Percentiles rank a stretch among this genome's conserved stretches.
These are phyloP conservation scores for Tethya wilhelma DNA, from an alignment of 37 sponge, comb jelly and placozoan species.

Conservation along the genomic window DNA sequence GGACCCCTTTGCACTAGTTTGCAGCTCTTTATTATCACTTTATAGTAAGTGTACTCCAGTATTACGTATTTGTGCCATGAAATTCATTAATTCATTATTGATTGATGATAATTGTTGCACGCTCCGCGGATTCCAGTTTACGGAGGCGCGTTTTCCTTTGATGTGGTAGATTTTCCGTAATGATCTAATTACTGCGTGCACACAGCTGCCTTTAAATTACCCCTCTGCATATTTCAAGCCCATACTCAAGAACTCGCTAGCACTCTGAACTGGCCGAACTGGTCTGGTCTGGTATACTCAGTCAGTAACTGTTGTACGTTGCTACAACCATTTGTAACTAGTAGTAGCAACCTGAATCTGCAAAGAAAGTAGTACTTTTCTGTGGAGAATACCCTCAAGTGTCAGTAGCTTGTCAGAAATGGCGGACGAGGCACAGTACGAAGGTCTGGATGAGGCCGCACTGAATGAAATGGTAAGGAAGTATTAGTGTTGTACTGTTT, in stretches of 20 bases:
- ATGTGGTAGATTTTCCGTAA: too few species aligned
- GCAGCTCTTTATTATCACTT: too few species aligned
- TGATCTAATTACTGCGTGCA: too few species aligned
- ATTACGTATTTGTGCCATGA: too few species aligned
- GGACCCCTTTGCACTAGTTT: too few species aligned
- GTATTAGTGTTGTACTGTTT: background rate
- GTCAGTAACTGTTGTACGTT: background rate
- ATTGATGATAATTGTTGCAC: too few species aligned
- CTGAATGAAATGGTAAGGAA: conserved; percentile 47
- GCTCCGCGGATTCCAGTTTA: too few species aligned
- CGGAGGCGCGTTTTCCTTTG: too few species aligned
- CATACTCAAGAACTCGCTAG: background rate
- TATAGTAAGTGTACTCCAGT: too few species aligned
- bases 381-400: background rate
- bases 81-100: too few species aligned
- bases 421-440: conserved; percentile 31
- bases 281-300: background rate
- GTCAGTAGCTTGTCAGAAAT: background rate
- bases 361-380: background rate
- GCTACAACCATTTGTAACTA: background rate
- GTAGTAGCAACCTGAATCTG: background rate
- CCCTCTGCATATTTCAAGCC: background rate
- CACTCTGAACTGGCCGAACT: background rate
- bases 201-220: too few species aligned
- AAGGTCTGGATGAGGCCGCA: conserved; percentile 38